These are phyloP conservation scores for Cavia aperea DNA, from an alignment of 2,113 vertebrate genomes.

Conservation along the genomic window DNA sequence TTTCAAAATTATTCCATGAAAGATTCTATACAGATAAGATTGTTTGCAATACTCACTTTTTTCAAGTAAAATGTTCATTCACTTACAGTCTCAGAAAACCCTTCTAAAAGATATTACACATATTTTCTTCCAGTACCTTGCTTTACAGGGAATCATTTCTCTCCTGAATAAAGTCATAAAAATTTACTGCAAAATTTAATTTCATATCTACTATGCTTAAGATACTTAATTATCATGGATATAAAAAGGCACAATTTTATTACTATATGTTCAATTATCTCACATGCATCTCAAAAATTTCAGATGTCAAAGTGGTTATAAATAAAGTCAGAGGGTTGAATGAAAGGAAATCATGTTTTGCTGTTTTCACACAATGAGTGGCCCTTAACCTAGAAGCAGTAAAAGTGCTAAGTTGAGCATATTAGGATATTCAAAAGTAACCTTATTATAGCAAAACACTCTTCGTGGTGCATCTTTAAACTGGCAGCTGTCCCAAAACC, in stretches of 20 bases:
- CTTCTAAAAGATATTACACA: constrained; percentile 1
- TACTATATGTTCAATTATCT: neutral
- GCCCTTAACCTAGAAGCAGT: constrained; percentile 5
- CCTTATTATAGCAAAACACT: neutral
- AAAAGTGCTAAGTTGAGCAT: neutral
- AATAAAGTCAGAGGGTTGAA: constrained; percentile 27
- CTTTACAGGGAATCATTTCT: constrained; percentile 3
- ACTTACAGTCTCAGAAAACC: neutral
- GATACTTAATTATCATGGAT: neutral
- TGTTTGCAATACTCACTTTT: neutral
- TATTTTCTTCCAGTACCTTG: constrained; percentile 27
- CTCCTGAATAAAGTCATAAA: neutral
- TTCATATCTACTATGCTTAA: neutral
- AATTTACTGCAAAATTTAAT: constrained; percentile 17
- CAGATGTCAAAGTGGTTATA: neutral
- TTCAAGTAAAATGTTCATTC: neutral
- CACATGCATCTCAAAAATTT: neutral
- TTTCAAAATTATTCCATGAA: constrained; percentile 15
- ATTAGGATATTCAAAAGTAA: constrained; percentile 4
- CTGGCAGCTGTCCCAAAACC: neutral
- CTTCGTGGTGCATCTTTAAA: neutral
- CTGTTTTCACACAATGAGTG: neutral
- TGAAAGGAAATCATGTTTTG: neutral
- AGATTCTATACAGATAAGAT: neutral
- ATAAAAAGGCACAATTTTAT: constrained; percentile 25